These are phyloP conservation scores for Haliclona indistincta DNA, from an alignment of 37 sponge, comb jelly and placozoan species.

Conservation along the genomic window DNA sequence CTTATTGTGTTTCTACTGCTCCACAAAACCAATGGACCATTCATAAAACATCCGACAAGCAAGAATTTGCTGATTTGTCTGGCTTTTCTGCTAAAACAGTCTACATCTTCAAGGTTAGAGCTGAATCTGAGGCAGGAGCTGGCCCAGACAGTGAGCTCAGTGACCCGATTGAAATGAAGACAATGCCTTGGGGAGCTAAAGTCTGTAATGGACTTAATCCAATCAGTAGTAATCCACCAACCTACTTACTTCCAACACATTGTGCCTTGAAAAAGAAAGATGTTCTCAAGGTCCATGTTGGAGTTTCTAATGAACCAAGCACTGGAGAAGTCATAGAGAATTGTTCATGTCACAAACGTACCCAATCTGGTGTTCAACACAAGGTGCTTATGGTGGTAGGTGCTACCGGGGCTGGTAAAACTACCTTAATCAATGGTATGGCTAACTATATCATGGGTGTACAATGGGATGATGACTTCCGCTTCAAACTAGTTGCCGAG, in stretches of 20 bases:
- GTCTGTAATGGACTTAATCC: too few species aligned
- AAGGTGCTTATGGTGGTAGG: slow-evolving; percentile 65
- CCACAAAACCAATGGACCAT: slow-evolving; percentile 12
- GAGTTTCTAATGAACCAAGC: neutral
- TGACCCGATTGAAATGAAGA: neutral
- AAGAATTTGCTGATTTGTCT: too few species aligned
- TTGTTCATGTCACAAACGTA: too few species aligned
- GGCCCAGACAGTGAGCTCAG: slow-evolving; percentile 10
- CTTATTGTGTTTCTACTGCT: neutral
- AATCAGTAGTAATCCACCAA: neutral
- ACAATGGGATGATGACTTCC: slow-evolving; percentile 60
- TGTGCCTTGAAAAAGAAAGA: neutral
- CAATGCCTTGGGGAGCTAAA: too few species aligned
- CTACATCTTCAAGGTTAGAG: slow-evolving; percentile 12
- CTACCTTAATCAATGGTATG: slow-evolving; percentile 56
- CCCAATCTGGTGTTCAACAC: too few species aligned
- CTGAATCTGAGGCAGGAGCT: slow-evolving; percentile 11
- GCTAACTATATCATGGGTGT: slow-evolving; percentile 55
- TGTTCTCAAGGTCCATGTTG: too few species aligned
- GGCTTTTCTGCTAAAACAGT: neutral
- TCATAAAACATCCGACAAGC: neutral
- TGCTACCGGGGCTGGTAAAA: slow-evolving; percentile 65
- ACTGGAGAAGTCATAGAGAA: too few species aligned
- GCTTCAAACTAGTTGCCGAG: slow-evolving; percentile 39
- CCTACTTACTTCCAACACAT: neutral